Base-by-base conservation (phyloP, 1,140 invertebrate genomes). In the Sycobia sp. region DNA sequence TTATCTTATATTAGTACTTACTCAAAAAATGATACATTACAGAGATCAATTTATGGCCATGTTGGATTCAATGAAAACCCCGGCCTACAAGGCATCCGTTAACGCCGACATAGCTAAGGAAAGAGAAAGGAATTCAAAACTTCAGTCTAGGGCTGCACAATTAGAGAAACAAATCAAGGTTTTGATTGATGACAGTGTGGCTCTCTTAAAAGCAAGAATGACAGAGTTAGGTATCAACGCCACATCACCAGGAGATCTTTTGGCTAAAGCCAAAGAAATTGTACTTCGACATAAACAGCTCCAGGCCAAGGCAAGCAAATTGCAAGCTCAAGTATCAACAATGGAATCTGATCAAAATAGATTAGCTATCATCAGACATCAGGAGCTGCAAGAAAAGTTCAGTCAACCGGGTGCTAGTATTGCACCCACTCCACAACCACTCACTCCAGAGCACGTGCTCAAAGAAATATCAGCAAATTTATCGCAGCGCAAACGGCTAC, bases 241-340 rank as follows among this genome's bases (percentile, higher is more conserved):
- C 8, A 89, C 88, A 3, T 90, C 88, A 32, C 91, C 92, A 0
- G 89, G 91, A 32, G 94, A 96, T 79, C 83, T 97, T 50, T 83
- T 96, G 11, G 87, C 89, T 1, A 94, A 95, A 79, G 93, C 94
- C 25, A 96, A 96, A 78, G 92, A 95, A 79, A 97, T 97, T 68
- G 93, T 96, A 8, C 85, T 92, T 43, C 83, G 91, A 36, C 94
- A 97, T 73, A 96, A 95, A 75, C 93, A 96, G 71, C 79, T 96
- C 18, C 93, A 96, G 82, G 88, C 89, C 41, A 91, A 93, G 78
- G 91, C 90, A 0, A 89, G 88, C 70, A 90, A 90, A 73, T 79
- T 96, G 39, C 91, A 95, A 73, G 85, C 87, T 18, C 90, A 95
- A 83, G 93, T 96, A 41, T 77, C 77, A 0, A 75, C 81, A 38